Evolutionary conservation across 2,888 invertebrate genomes (phyloP).

Genomic region (Oxytorus armatus): DNA sequence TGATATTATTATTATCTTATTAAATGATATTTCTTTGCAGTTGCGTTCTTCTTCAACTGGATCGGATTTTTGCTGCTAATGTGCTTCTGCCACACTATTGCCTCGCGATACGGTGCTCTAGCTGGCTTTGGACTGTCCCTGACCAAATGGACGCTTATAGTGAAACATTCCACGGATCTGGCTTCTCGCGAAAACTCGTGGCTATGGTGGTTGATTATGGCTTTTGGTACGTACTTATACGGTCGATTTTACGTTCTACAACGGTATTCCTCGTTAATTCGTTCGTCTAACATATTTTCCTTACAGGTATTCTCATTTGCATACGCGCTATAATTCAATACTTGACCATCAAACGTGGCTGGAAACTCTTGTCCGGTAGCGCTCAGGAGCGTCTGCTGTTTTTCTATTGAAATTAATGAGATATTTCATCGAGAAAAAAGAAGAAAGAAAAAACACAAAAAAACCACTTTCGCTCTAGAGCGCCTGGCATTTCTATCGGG

Average conservation of each 20-base stretch:
- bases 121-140: conserved; percentile 97
- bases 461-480: conserved; percentile 74
- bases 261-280: conserved; percentile 4
- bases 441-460: conserved; percentile 27
- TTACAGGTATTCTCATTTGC: conserved; percentile 92
- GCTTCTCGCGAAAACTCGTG: conserved; percentile 95
- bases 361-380: conserved; percentile 93
- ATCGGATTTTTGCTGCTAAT: conserved; percentile 96
- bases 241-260: background rate
- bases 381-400: conserved; percentile 95
- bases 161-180: conserved; percentile 95
- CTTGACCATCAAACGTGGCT: conserved; percentile 94
- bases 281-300: conserved; percentile 54
- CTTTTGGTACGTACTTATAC: conserved; percentile 91
- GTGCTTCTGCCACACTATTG: conserved; percentile 97
- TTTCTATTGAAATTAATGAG: conserved; percentile 88
- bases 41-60: conserved; percentile 98
- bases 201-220: conserved; percentile 97
- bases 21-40: conserved; percentile 84
- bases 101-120: conserved; percentile 95
- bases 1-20: background rate
- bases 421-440: conserved; percentile 41
- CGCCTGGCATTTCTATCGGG: conserved; percentile 79
- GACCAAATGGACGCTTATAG: conserved; percentile 97
- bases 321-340: conserved; percentile 95